These are phyloP conservation scores for Melipona quadrifasciata DNA, from an alignment of 1,140 invertebrate genomes.

Conservation along the genomic window DNA sequence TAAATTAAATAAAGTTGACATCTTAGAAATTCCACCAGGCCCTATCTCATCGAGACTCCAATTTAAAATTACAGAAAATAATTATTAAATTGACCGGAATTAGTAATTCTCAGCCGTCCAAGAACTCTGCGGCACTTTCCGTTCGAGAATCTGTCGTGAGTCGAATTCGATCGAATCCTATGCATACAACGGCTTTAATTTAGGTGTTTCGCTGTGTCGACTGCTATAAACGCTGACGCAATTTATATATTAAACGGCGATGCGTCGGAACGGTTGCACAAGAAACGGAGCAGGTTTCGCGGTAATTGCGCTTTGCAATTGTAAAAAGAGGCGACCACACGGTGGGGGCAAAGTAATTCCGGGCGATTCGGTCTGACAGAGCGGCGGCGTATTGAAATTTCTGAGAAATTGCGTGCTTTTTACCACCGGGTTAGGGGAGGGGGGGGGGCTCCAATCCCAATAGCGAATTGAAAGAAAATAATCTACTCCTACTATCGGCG, in stretches of 20 bases:
- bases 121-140: too few species aligned
- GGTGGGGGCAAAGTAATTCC: not conserved
- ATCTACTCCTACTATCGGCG: too few species aligned
- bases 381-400: constrained; percentile 6
- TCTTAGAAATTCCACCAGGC: too few species aligned
- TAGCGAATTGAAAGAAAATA: not conserved
- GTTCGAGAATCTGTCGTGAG: too few species aligned
- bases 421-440: too few species aligned
- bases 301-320: constrained; percentile 24
- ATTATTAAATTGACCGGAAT: too few species aligned
- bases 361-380: not conserved
- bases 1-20: too few species aligned
- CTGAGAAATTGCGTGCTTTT: not conserved
- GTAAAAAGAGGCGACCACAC: constrained; percentile 11
- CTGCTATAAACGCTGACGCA: not conserved
- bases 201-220: not conserved
- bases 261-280: constrained; percentile 12
- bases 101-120: too few species aligned
- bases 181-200: not conserved
- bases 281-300: constrained; percentile 42
- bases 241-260: constrained; percentile 31
- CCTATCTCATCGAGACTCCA: too few species aligned
- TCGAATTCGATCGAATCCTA: not conserved
- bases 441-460: not conserved
- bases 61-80: too few species aligned